Conservation (phyloP, 2,113 vertebrate genomes). For the Pavo muticus region DNA sequence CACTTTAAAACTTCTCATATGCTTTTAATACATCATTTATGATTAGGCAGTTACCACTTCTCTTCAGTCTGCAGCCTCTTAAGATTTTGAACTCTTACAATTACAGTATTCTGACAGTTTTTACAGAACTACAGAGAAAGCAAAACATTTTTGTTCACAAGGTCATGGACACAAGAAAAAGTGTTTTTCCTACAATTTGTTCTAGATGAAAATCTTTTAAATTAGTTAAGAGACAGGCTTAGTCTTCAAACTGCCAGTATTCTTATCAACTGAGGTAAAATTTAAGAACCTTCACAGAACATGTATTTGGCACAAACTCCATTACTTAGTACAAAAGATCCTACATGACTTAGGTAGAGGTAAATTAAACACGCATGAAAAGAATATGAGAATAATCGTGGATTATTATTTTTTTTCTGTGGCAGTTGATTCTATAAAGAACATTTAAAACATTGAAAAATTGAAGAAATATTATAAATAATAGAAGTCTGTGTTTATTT, state of each 20-base stretch:
- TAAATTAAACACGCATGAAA: not conserved
- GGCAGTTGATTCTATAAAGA: not conserved
- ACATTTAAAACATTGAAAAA: not conserved
- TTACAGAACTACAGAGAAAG: conserved; percentile 48
- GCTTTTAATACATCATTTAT: conserved; percentile 71
- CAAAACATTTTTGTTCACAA: conserved; percentile 2
- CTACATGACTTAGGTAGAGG: not conserved
- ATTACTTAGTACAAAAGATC: not conserved
- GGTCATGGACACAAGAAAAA: not conserved
- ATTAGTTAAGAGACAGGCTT: not conserved
- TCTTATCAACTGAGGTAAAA: not conserved
- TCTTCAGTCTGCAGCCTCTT: conserved; percentile 49
- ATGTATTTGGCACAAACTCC: not conserved
- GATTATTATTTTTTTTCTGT: rapidly evolving
- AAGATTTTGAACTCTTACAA: conserved; percentile 66
- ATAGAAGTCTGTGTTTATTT: not conserved
- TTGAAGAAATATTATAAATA: not conserved
- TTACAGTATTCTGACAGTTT: conserved; percentile 44
- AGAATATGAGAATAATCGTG: not conserved
- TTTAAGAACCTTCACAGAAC: not conserved
- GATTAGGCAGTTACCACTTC: conserved; percentile 66
- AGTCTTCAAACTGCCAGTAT: not conserved
- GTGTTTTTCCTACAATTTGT: conserved; percentile 11
- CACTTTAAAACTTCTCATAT: conserved; percentile 61
- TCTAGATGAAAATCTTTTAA: not conserved